A percentile compares a stretch with the other conserved stretches of the same genome.
These are phyloP conservation scores for Gnathochromis pfefferi DNA, from an alignment of 2,113 vertebrate genomes.

Conservation along the genomic window DNA sequence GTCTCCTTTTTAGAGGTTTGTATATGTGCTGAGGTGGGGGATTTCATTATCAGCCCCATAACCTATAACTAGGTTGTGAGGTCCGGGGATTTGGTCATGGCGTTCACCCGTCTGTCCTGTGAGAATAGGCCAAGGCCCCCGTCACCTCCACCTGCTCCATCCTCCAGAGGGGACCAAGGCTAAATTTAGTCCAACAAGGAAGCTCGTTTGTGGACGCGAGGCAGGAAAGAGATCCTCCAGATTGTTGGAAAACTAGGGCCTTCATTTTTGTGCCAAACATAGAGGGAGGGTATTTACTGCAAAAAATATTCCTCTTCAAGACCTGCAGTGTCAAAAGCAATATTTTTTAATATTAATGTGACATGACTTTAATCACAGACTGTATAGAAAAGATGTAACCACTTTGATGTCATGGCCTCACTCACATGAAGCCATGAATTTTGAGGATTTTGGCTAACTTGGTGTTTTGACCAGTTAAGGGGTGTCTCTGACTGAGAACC, in stretches of 20 bases:
- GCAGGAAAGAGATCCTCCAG: constrained; percentile 38
- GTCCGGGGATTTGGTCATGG: constrained; percentile 53
- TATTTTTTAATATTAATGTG: not conserved
- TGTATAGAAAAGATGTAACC: not conserved
- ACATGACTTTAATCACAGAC: not conserved
- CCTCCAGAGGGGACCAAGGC: constrained; percentile 46
- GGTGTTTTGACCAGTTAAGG: not conserved
- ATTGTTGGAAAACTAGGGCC: constrained; percentile 33
- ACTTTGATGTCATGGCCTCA: not conserved
- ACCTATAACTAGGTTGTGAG: constrained; percentile 35
- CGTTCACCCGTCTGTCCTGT: constrained; percentile 62
- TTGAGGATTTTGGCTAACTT: not conserved
- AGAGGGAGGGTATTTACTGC: not conserved
- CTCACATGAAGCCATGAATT: not conserved
- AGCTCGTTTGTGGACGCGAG: constrained; percentile 6
- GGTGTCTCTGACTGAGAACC: not conserved
- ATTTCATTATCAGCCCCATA: constrained; percentile 42
- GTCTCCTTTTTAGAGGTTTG: constrained; percentile 11
- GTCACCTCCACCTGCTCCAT: constrained; percentile 64
- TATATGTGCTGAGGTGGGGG: not conserved
- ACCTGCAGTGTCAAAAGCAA: not conserved
- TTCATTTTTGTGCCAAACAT: constrained; percentile 20
- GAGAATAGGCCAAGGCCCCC: constrained; percentile 56
- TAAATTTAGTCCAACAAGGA: constrained; percentile 55
- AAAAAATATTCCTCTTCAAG: not conserved